A percentile compares a stretch with the other conserved stretches of the same genome.
Evolutionary conservation across 2,888 invertebrate genomes (phyloP).

Genomic region (Temnothorax ravouxi): DNA sequence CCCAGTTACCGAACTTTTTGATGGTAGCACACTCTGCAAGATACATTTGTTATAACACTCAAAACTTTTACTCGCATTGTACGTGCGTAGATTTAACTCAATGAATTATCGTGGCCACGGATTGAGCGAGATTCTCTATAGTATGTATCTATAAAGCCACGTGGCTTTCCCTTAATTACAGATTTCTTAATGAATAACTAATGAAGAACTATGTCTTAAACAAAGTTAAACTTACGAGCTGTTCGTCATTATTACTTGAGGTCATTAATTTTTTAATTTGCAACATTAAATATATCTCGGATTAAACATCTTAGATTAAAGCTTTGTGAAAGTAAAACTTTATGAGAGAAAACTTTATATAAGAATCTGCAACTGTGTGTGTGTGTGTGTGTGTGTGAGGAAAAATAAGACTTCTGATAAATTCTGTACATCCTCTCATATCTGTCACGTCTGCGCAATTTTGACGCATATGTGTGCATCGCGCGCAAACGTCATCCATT

Average conservation of each 20-base stretch:
- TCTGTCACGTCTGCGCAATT: slow-evolving; percentile 44
- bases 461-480: slow-evolving; percentile 26
- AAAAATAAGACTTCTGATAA: slow-evolving; percentile 40
- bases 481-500: slow-evolving; percentile 46
- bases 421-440: slow-evolving; percentile 18
- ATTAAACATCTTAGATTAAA: not conserved
- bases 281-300: not conserved
- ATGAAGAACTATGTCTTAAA: not conserved
- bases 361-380: not conserved
- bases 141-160: not conserved
- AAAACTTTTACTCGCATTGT: slow-evolving; percentile 35
- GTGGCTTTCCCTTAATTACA: slow-evolving; percentile 16
- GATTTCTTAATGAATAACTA: slow-evolving; percentile 25
- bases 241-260: not conserved
- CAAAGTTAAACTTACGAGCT: not conserved
- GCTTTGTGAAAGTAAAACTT: not conserved
- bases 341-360: not conserved
- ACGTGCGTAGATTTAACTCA: slow-evolving; percentile 26
- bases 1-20: slow-evolving; percentile 26
- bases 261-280: slow-evolving; percentile 18
- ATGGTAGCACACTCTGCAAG: slow-evolving; percentile 12
- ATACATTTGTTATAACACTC: slow-evolving; percentile 29
- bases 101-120: slow-evolving; percentile 21
- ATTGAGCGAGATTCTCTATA: slow-evolving; percentile 21
- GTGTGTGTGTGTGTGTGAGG: no score